These are phyloP conservation scores for Drosophila arizonae DNA, from an alignment of 1,140 invertebrate genomes.

Conservation along the genomic window DNA sequence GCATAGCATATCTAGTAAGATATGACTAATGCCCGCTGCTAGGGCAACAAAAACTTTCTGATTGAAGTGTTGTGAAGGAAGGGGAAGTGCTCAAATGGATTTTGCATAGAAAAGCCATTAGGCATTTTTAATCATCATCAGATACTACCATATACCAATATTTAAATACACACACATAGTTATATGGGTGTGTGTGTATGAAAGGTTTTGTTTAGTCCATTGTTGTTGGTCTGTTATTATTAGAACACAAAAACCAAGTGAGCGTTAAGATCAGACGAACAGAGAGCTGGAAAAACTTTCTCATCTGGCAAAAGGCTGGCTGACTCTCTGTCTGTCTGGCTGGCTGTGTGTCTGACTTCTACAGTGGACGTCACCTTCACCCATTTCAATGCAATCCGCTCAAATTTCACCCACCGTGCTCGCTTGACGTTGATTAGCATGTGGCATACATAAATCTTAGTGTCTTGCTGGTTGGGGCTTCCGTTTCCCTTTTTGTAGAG, in stretches of 20 bases:
- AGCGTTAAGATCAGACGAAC: conserved; percentile 70
- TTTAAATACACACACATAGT: background rate
- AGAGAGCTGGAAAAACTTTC: conserved; percentile 65
- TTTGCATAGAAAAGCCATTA: conserved; percentile 78
- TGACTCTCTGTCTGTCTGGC: too few species aligned
- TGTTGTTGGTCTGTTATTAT: conserved; percentile 60
- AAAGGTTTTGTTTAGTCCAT: conserved; percentile 40
- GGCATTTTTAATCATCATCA: conserved; percentile 56
- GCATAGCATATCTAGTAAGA: too few species aligned
- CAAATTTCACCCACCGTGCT: conserved; percentile 62
- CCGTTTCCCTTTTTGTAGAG: conserved; percentile 68
- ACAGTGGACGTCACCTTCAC: conserved; percentile 71
- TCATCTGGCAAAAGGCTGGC: conserved; percentile 44
- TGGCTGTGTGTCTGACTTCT: background rate
- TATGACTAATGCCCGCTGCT: too few species aligned
- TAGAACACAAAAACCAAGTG: conserved; percentile 78
- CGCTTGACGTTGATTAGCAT: conserved; percentile 72
- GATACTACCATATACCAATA: conserved; percentile 34
- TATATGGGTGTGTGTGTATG: background rate
- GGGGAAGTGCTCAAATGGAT: conserved; percentile 53
- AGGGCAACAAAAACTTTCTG: conserved; percentile 55
- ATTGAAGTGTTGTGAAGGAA: conserved; percentile 67
- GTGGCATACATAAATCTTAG: conserved; percentile 73
- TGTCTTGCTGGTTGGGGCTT: conserved; percentile 49
- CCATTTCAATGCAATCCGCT: conserved; percentile 59